Evolutionary conservation across 2,888 invertebrate species (phyloP).

Genomic region (Parapristionchus giblindavisi): DNA sequence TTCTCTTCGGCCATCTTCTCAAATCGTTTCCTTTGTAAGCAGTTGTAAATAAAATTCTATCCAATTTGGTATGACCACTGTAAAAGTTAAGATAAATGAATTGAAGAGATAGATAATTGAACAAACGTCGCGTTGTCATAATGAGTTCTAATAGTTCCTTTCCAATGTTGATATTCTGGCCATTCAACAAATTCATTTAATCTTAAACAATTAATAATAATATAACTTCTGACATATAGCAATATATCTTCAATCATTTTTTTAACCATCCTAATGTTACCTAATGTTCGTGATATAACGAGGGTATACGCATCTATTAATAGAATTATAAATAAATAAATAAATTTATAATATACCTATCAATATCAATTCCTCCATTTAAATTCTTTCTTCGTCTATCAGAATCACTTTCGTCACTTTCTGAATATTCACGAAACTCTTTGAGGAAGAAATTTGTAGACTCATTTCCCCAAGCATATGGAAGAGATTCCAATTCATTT

Average conservation of each 20-base stretch:
- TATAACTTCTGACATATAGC: background rate
- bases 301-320: background rate
- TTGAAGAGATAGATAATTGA: background rate
- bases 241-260: background rate
- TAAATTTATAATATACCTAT: background rate
- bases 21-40: conserved; percentile 56
- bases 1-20: conserved; percentile 55
- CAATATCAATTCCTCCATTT: conserved; percentile 32
- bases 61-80: conserved; percentile 35
- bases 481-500: conserved; percentile 56
- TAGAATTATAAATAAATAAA: background rate
- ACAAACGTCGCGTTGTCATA: conserved; percentile 36
- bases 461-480: conserved; percentile 59
- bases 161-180: conserved; percentile 63
- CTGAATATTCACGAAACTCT: conserved; percentile 32
- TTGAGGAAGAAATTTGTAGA: conserved; percentile 55
- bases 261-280: background rate
- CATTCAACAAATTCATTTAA: conserved; percentile 58
- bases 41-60: conserved; percentile 59
- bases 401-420: background rate
- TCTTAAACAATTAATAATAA: background rate
- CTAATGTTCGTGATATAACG: background rate
- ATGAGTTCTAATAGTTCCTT: conserved; percentile 54
- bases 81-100: background rate
- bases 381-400: background rate